phyloP scores from a whole-genome alignment of 2,888 invertebrate species.

The Trypoxylon attenuatum region DNA sequence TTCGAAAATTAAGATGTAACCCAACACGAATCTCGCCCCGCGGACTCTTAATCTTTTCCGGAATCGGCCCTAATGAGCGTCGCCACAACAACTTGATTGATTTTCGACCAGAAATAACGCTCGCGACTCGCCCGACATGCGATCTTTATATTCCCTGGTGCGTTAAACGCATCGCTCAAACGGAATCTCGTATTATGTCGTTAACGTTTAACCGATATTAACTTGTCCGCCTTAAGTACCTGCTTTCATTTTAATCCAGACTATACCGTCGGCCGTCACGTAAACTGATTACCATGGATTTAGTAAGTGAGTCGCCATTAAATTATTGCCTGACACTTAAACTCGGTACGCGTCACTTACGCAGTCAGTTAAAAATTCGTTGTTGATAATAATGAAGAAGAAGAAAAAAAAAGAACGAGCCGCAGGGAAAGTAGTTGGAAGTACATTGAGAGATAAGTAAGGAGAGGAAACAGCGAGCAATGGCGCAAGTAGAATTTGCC shows the following conservation, averaged over 20 bases:
- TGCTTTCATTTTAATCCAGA: too few species aligned
- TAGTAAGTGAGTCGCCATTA: too few species aligned
- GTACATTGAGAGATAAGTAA: too few species aligned
- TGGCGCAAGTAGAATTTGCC: too few species aligned
- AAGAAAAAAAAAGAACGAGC: background rate
- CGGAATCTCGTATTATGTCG: conserved; percentile 2
- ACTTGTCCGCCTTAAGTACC: background rate
- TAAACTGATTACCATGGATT: too few species aligned
- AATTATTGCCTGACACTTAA: too few species aligned
- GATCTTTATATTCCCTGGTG: background rate
- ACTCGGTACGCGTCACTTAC: too few species aligned
- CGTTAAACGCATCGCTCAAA: background rate
- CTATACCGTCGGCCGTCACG: too few species aligned
- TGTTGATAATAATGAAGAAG: too few species aligned
- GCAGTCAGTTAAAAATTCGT: too few species aligned
- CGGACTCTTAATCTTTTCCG: conserved; percentile 40
- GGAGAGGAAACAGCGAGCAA: too few species aligned
- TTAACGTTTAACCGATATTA: background rate
- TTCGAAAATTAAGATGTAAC: conserved; percentile 64
- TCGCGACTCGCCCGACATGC: conserved; percentile 18
- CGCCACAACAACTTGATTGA: conserved; percentile 32
- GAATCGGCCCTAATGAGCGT: conserved; percentile 48
- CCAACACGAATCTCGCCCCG: conserved; percentile 43
- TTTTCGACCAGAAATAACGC: conserved; percentile 14
- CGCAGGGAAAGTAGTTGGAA: too few species aligned